Conservation (phyloP, 1,140 invertebrate genomes). For the Leptestheria dahalacensis region DNA sequence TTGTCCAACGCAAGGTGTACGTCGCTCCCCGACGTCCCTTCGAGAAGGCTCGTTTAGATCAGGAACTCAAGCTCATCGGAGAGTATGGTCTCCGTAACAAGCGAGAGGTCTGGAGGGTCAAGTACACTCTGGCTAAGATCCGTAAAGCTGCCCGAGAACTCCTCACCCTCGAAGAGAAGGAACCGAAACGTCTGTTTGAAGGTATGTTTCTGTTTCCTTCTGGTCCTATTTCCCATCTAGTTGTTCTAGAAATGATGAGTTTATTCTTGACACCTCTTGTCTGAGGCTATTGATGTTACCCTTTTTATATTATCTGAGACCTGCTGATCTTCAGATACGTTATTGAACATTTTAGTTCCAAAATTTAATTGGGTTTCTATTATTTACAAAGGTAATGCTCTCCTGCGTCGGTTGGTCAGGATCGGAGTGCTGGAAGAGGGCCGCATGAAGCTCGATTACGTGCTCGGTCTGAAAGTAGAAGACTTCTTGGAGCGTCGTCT, state of each 20-base stretch:
- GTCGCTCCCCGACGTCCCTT: slow-evolving; percentile 96
- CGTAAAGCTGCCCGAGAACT: slow-evolving; percentile 97
- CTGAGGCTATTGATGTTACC: slow-evolving; percentile 30
- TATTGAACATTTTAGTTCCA: slow-evolving; percentile 7
- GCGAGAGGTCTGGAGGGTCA: slow-evolving; percentile 98
- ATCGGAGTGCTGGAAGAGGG: slow-evolving; percentile 94
- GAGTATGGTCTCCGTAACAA: slow-evolving; percentile 98
- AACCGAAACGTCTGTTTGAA: slow-evolving; percentile 92
- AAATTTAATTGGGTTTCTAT: not conserved
- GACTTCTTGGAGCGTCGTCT: slow-evolving; percentile 98
- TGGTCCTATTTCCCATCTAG: not conserved
- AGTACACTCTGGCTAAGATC: slow-evolving; percentile 95
- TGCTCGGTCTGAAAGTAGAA: slow-evolving; percentile 94
- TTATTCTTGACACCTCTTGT: slow-evolving; percentile 59
- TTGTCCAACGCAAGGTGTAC: slow-evolving; percentile 94
- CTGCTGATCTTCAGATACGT: not conserved
- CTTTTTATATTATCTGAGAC: not conserved
- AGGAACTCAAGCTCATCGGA: slow-evolving; percentile 97
- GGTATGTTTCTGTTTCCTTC: slow-evolving; percentile 39
- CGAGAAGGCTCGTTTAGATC: slow-evolving; percentile 98
- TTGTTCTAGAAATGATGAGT: slow-evolving; percentile 28
- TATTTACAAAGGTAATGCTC: slow-evolving; percentile 73
- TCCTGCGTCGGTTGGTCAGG: slow-evolving; percentile 89
- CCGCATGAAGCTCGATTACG: slow-evolving; percentile 99
- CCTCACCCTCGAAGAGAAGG: slow-evolving; percentile 96